These are phyloP conservation scores for Erithacus rubecula DNA, from an alignment of 2,797 vertebrate species.

Conservation along the genomic window DNA sequence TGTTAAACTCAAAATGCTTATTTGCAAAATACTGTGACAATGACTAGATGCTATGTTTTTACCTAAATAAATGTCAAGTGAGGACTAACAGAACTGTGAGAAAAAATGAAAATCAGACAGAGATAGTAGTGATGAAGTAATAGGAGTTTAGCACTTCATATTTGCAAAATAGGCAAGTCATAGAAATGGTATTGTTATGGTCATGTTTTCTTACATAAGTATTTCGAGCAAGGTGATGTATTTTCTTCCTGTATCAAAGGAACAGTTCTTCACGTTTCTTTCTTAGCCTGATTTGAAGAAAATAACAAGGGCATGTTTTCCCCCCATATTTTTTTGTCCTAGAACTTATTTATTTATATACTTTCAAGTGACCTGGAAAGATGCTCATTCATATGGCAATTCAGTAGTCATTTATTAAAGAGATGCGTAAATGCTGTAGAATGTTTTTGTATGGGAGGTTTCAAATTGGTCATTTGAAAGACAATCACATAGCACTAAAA, in stretches of 20 bases:
- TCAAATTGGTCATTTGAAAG: background rate
- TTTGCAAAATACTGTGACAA: constrained; percentile 63
- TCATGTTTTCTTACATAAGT: background rate
- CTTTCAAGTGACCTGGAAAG: background rate
- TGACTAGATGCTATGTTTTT: constrained; percentile 29
- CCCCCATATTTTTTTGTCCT: background rate
- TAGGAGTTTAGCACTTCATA: constrained; percentile 8
- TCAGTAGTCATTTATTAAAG: background rate
- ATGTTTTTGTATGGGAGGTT: background rate
- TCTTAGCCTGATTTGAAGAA: background rate
- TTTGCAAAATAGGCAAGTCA: background rate
- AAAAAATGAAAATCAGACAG: constrained; percentile 21
- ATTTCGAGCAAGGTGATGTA: background rate
- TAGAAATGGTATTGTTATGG: background rate
- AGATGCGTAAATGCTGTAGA: background rate
- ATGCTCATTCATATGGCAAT: background rate
- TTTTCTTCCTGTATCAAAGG: background rate
- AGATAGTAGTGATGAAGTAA: constrained; percentile 34
- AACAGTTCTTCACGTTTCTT: background rate
- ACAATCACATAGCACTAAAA: background rate
- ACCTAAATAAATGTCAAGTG: background rate
- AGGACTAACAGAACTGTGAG: background rate
- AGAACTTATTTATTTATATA: background rate
- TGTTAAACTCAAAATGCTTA: constrained; percentile 43
- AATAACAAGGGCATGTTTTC: background rate